Conservation (phyloP, 1,140 invertebrate species). For the Saxidomus purpurata region DNA sequence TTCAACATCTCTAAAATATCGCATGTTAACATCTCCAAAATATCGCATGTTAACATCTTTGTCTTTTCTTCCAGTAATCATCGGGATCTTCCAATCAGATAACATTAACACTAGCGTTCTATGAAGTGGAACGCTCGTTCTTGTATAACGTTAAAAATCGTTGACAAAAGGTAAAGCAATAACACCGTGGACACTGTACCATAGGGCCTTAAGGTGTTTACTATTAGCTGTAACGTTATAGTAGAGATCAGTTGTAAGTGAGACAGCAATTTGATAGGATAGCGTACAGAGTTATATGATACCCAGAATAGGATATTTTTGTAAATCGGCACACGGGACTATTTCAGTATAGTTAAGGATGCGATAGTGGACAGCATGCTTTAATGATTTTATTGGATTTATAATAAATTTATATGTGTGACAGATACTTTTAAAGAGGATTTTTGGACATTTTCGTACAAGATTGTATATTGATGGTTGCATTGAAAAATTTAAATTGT, state of each 20-base stretch:
- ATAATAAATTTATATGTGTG: not conserved
- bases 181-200: constrained; percentile 54
- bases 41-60: constrained; percentile 41
- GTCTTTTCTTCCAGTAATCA: constrained; percentile 18
- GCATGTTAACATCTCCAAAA: constrained; percentile 34
- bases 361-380: constrained; percentile 5
- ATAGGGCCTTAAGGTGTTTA: constrained; percentile 57
- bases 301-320: constrained; percentile 24
- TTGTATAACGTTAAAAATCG: constrained; percentile 55
- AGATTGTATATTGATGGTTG: not conserved
- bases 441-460: not conserved
- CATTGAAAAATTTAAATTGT: not conserved
- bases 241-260: constrained; percentile 49
- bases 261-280: constrained; percentile 54
- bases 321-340: not conserved
- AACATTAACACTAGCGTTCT: constrained; percentile 12
- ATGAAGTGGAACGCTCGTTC: constrained; percentile 54
- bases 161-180: constrained; percentile 39
- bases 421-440: not conserved
- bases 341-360: constrained; percentile 4
- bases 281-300: constrained; percentile 31
- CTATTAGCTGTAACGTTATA: constrained; percentile 17
- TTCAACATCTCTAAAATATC: constrained; percentile 13
- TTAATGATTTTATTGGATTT: constrained; percentile 4
- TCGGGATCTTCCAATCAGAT: constrained; percentile 35